A percentile compares a stretch with the other conserved stretches of the same genome.
Conservation (phyloP, 2,113 vertebrate genomes). For the Catagonus wagneri region DNA sequence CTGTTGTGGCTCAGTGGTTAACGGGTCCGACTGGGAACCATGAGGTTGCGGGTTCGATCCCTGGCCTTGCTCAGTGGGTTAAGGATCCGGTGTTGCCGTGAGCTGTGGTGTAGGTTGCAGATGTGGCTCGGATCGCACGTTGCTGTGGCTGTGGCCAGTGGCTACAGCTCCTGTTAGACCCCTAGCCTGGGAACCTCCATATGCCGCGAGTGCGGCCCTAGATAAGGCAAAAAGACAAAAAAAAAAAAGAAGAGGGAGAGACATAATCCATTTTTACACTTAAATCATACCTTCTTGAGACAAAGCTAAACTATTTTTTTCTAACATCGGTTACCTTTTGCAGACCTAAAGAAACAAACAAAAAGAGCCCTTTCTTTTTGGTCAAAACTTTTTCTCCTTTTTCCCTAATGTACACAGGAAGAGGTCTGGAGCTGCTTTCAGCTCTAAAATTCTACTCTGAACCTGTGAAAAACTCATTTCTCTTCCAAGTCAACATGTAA, state of each 20-base stretch:
- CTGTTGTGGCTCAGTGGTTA: too few relatives aligned
- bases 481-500: not conserved
- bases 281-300: slow-evolving; percentile 13
- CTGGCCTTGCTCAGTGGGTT: too few relatives aligned
- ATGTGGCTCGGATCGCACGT: too few relatives aligned
- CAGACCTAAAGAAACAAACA: not conserved
- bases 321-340: not conserved
- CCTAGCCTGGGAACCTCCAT: too few relatives aligned
- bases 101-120: too few relatives aligned
- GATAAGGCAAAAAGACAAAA: too few relatives aligned
- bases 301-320: slow-evolving; percentile 23
- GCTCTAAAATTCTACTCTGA: not conserved
- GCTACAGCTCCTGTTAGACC: too few relatives aligned
- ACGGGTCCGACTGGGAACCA: too few relatives aligned
- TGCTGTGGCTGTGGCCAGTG: too few relatives aligned
- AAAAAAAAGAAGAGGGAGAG: not conserved
- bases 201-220: too few relatives aligned
- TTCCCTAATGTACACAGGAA: not conserved
- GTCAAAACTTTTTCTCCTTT: not conserved
- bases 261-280: not conserved
- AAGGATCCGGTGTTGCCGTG: too few relatives aligned
- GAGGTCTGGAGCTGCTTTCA: not conserved
- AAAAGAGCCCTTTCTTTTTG: not conserved
- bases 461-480: not conserved
- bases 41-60: too few relatives aligned